Evolutionary conservation across 2,113 vertebrate genomes (phyloP).

Genomic region (Turdus rufiventris): DNA sequence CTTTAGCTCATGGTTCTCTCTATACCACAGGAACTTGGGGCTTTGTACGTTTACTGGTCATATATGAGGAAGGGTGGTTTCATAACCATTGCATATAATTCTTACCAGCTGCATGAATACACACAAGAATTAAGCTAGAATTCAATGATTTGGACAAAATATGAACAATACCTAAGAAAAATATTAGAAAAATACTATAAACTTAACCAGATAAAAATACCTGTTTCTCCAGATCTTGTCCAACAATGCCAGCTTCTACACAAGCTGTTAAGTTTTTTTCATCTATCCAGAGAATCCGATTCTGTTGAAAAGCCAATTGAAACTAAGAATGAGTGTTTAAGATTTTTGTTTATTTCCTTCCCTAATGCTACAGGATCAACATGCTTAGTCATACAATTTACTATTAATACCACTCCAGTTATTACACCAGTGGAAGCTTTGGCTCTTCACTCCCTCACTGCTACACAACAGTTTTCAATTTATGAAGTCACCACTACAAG

Average conservation of each 20-base stretch:
- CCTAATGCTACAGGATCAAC: not conserved
- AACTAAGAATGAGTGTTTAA: not conserved
- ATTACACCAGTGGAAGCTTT: not conserved
- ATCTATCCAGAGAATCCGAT: conserved; percentile 95
- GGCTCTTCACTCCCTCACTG: not conserved
- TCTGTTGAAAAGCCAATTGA: conserved; percentile 73
- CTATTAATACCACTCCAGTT: not conserved
- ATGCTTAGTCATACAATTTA: not conserved
- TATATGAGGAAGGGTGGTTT: not conserved
- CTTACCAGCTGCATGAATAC: not conserved
- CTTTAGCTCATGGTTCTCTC: not conserved
- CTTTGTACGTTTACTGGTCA: not conserved
- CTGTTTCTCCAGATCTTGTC: conserved; percentile 94
- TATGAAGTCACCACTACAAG: not conserved
- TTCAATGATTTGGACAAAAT: not conserved
- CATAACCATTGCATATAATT: not conserved
- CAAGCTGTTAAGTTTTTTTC: conserved; percentile 95
- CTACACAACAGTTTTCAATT: not conserved
- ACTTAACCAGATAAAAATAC: conserved; percentile 65
- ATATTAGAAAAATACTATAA: not conserved
- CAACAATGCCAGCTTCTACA: conserved; percentile 92
- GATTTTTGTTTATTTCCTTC: not conserved
- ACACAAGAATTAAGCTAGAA: not conserved
- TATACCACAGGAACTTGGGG: not conserved
- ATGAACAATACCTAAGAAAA: not conserved